Percentiles rank a stretch among this genome's conserved stretches.
These are phyloP conservation scores for Toxotes jaculatrix DNA, from an alignment of 2,113 vertebrate species.

Conservation along the genomic window DNA sequence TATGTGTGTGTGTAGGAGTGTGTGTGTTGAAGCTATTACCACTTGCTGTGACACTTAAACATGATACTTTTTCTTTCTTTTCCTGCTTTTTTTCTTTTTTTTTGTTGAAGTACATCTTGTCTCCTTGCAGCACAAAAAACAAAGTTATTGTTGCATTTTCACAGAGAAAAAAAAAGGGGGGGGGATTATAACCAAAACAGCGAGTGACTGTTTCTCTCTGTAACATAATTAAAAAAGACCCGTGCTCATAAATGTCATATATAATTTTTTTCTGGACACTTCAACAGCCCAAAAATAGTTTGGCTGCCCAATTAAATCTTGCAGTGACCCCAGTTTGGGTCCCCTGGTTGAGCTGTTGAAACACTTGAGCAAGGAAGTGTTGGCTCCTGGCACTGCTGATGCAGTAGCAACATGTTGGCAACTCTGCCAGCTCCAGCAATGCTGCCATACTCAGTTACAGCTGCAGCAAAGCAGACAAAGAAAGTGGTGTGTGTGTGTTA, in stretches of 20 bases:
- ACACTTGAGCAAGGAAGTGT: slow-evolving; percentile 53
- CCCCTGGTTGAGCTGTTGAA: slow-evolving; percentile 37
- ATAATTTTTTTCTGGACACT: not conserved
- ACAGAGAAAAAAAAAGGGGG: not conserved
- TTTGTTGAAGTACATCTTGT: not conserved
- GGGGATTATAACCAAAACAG: no score
- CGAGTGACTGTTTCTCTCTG: not conserved
- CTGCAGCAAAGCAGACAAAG: slow-evolving; percentile 55
- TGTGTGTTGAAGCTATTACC: slow-evolving; percentile 49
- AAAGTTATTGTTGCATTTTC: not conserved
- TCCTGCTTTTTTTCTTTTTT: not conserved
- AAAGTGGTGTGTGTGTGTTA: slow-evolving; percentile 54
- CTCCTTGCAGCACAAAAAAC: not conserved
- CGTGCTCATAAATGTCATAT: slow-evolving; percentile 12
- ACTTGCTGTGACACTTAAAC: slow-evolving; percentile 67
- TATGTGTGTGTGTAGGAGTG: slow-evolving; percentile 39
- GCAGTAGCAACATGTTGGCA: slow-evolving; percentile 40
- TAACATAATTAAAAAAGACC: not conserved
- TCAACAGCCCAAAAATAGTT: slow-evolving; percentile 26
- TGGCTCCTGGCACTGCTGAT: slow-evolving; percentile 50
- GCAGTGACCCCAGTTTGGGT: slow-evolving; percentile 36
- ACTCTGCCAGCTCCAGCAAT: slow-evolving; percentile 31
- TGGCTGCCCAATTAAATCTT: slow-evolving; percentile 39
- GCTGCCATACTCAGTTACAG: slow-evolving; percentile 22
- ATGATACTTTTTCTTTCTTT: slow-evolving; percentile 55